These are phyloP conservation scores for Poeciliopsis gracilis DNA, from an alignment of 2,797 vertebrate species.

Conservation along the genomic window DNA sequence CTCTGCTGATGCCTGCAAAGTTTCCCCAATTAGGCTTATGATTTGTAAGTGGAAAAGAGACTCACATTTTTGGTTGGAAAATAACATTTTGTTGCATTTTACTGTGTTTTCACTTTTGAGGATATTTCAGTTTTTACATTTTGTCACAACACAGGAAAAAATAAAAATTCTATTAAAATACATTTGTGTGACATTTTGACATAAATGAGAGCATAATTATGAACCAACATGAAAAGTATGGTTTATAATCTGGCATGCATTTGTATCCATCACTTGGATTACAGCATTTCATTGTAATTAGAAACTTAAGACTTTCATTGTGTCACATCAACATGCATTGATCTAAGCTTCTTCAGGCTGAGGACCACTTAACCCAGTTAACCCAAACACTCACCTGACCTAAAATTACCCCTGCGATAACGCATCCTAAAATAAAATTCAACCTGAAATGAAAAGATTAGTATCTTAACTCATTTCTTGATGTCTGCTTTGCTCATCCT, in stretches of 20 bases:
- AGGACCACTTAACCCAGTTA: no score
- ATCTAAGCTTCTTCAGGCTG: background rate
- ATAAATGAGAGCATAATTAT: background rate
- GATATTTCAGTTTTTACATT: background rate
- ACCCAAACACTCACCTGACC: no score
- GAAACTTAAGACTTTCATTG: background rate
- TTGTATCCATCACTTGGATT: background rate
- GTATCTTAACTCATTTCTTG: no score
- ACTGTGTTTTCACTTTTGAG: background rate
- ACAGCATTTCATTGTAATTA: background rate
- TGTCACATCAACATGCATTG: background rate
- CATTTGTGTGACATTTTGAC: background rate
- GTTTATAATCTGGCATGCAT: background rate
- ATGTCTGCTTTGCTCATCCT: no score
- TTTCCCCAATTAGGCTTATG: background rate
- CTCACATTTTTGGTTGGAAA: background rate
- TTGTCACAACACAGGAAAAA: background rate
- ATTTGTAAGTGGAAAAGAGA: background rate
- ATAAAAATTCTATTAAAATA: background rate
- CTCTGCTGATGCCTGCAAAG: constrained; percentile 19
- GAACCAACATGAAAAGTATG: background rate
- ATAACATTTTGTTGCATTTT: background rate
- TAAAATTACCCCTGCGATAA: no score
- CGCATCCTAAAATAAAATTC: no score
- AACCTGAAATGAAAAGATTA: no score